These are phyloP conservation scores for Cheilosia variabilis DNA, from an alignment of 2,888 invertebrate species.

Conservation along the genomic window DNA sequence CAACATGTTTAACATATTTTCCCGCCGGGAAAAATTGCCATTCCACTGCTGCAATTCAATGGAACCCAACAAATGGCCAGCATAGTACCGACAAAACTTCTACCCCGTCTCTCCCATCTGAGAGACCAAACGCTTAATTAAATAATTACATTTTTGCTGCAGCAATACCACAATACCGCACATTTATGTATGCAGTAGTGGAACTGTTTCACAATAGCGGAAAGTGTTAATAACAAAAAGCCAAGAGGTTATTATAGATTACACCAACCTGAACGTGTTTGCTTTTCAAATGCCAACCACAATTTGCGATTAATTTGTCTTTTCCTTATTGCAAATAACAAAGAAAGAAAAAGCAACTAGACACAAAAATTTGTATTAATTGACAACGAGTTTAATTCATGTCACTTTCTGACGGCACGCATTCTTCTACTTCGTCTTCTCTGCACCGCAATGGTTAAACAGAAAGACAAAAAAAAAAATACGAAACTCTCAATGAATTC, in stretches of 20 bases:
- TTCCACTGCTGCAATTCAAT: slow-evolving; percentile 39
- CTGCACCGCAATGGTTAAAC: slow-evolving; percentile 5
- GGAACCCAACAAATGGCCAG: slow-evolving; percentile 5
- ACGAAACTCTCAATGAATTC: slow-evolving; percentile 47
- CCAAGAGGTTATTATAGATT: background rate
- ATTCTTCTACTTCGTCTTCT: slow-evolving; percentile 13
- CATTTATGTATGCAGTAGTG: slow-evolving; percentile 18
- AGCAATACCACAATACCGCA: slow-evolving; percentile 27
- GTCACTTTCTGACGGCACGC: slow-evolving; percentile 19
- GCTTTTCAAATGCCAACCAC: slow-evolving; percentile 1
- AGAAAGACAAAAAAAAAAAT: background rate
- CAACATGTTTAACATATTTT: slow-evolving; percentile 40
- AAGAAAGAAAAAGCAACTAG: slow-evolving; percentile 16
- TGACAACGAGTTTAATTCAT: slow-evolving; percentile 28
- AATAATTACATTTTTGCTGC: slow-evolving; percentile 55
- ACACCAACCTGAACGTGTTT: slow-evolving; percentile 8
- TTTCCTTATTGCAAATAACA: slow-evolving; percentile 44
- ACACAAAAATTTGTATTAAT: slow-evolving; percentile 31
- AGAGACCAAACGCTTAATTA: slow-evolving; percentile 59
- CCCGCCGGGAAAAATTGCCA: slow-evolving; percentile 19
- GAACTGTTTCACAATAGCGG: slow-evolving; percentile 54
- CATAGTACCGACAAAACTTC: background rate
- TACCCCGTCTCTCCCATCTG: slow-evolving; percentile 5
- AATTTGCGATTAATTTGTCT: slow-evolving; percentile 42
- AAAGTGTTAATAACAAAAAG: slow-evolving; percentile 53